Base-by-base conservation (phyloP, 1,140 invertebrate species). In the Pissodes strobi region DNA sequence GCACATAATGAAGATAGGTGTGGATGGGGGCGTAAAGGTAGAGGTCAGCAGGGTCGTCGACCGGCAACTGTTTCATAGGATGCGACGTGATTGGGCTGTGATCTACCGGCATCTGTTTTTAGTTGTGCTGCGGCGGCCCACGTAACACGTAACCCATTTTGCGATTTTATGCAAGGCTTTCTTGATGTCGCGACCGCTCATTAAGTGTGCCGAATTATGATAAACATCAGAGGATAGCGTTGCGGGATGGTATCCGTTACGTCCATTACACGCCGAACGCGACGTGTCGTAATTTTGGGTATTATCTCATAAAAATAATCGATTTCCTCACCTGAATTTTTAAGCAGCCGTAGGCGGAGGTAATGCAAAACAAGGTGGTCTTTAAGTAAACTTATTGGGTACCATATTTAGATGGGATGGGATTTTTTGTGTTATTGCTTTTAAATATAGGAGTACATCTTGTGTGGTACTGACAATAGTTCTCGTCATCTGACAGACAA, bases 21-120 rank as follows among this genome's bases (percentile, higher is more conserved):
- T 30, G 38, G 62, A 45, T 58, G 67, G 57, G 67, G 67, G 67
- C 67, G 67, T 64, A 46, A 56, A 57, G 67, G 67, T 68, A 61
- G 67, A 64, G 67, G 67, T 68, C 67, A 68, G 10, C 55, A 38
- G 22, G 53, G 67, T 67, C 66, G 48, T 63, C 61, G 67, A 65
- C 62, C 66, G 57, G 55, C 63, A 65, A 63, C 55, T 57, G 66
- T 68, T 68, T 68, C 43, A 53, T 62, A 62, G 49, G 65, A 46
- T 60, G 48, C 53, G 38, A 8, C 19, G 43, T 51, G 49, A 53
- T 62, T 53, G 49, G 55, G 30, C 45, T 60, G 66, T 68, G 66
- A 68, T 68, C 60, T 68, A 68, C 63, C 63, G 67, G 55, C 57
- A 61, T 55, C 51, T 68, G 45, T 68, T 65, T n/a, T 68, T 55